Conservation (phyloP, 2,888 invertebrate genomes). For the Mythimna pallens region DNA sequence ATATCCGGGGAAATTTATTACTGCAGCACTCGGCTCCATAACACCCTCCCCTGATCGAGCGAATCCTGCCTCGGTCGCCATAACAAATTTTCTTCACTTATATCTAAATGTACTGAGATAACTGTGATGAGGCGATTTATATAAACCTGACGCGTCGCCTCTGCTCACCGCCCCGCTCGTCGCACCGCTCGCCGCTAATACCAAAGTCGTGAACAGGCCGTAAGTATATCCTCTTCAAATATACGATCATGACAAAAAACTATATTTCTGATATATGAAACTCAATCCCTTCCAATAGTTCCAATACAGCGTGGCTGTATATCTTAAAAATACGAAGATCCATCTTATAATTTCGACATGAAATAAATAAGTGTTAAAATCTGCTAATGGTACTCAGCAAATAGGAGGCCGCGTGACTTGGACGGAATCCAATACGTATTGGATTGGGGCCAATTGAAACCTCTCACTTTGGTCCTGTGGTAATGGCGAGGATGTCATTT, state of each 20-base stretch:
- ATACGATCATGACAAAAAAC: not conserved
- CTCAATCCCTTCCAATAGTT: not conserved
- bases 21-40: no score
- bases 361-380: slow-evolving; percentile 74
- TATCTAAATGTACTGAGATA: no score
- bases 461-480: slow-evolving; percentile 74
- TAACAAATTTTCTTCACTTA: no score
- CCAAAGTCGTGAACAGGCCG: no score
- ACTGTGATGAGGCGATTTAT: no score
- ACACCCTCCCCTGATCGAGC: no score
- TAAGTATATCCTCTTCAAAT: not conserved
- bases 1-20: no score
- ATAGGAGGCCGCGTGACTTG: slow-evolving; percentile 79
- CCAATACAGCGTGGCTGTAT: not conserved
- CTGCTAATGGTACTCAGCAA: slow-evolving; percentile 76
- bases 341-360: slow-evolving; percentile 55
- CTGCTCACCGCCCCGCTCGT: no score
- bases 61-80: no score
- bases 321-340: slow-evolving; percentile 18
- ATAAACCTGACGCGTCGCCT: no score
- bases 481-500: slow-evolving; percentile 71
- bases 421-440: slow-evolving; percentile 76
- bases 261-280: not conserved
- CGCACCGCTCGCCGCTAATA: no score
- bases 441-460: slow-evolving; percentile 77